A percentile compares a stretch with the other conserved stretches of the same genome.
phyloP scores from a whole-genome alignment of 2,113 vertebrate genomes.

The Chaetorhynchus papuensis region DNA sequence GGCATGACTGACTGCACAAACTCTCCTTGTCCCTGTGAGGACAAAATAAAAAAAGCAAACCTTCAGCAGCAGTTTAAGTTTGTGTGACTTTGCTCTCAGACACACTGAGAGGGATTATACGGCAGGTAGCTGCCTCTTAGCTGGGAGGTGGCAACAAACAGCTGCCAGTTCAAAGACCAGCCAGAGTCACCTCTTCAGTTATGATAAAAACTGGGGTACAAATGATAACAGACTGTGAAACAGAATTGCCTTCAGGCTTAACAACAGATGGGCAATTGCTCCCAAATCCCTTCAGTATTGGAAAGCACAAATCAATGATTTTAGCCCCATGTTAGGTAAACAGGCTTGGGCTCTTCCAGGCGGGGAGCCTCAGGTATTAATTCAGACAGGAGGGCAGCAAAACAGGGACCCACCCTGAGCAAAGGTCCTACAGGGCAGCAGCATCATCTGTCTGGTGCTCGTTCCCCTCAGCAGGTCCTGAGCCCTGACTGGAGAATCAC shows the following conservation, averaged over 20 bases:
- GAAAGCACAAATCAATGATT: background rate
- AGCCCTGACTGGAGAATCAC: background rate
- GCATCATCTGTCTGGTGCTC: background rate
- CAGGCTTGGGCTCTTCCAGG: background rate
- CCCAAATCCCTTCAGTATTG: background rate
- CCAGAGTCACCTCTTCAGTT: background rate
- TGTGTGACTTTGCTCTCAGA: background rate
- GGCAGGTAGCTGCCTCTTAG: background rate
- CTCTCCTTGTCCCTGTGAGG: background rate
- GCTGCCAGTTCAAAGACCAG: background rate
- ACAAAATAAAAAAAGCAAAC: background rate
- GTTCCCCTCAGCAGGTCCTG: background rate
- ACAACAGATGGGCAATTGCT: background rate
- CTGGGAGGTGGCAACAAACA: background rate
- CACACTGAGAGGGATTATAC: background rate
- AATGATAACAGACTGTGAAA: background rate
- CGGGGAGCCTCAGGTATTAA: background rate
- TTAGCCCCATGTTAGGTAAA: background rate
- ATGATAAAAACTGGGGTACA: background rate
- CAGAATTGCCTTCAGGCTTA: background rate
- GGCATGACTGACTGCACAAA: background rate
- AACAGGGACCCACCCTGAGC: background rate
- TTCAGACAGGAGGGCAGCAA: background rate
- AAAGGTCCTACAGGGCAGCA: background rate
- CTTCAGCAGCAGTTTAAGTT: background rate